A percentile compares a stretch with the other conserved stretches of the same genome.
Conservation (phyloP, 2,888 invertebrate species). For the Stramonita haemastoma region DNA sequence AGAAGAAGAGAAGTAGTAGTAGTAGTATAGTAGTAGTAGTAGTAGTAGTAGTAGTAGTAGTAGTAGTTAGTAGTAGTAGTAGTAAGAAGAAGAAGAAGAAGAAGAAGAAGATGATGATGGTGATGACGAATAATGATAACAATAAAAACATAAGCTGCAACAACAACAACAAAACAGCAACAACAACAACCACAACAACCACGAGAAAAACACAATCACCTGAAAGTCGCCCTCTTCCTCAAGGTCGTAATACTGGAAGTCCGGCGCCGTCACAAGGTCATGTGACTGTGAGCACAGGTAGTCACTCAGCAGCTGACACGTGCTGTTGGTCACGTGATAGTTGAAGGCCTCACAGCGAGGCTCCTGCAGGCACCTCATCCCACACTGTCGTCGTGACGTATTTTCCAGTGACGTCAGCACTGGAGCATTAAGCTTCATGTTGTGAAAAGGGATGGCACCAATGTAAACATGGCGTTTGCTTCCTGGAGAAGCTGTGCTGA, state of each 20-base stretch:
- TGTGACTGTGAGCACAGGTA: neutral
- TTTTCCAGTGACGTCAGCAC: neutral
- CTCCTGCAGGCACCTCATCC: neutral
- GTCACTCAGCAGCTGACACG: neutral
- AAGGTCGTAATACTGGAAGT: neutral
- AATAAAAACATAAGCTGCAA: too few species aligned
- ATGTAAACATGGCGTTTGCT: neutral
- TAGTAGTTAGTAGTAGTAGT: too few species aligned
- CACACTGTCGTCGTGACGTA: neutral
- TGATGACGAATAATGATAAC: too few species aligned
- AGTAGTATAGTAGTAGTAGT: too few species aligned
- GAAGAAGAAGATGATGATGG: too few species aligned
- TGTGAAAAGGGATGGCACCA: neutral
- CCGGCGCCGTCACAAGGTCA: neutral
- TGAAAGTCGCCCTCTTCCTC: neutral
- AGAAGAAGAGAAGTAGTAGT: too few species aligned
- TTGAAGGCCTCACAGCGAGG: neutral
- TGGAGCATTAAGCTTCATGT: neutral
- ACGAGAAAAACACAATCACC: neutral
- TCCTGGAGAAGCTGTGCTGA: neutral
- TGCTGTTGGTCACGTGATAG: neutral
- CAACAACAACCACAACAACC: too few species aligned
- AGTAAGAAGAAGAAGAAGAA: too few species aligned
- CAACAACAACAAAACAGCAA: too few species aligned
- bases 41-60: too few species aligned